These are phyloP conservation scores for Lacerta bilineata DNA, from an alignment of 2,797 vertebrate genomes.

Conservation along the genomic window DNA sequence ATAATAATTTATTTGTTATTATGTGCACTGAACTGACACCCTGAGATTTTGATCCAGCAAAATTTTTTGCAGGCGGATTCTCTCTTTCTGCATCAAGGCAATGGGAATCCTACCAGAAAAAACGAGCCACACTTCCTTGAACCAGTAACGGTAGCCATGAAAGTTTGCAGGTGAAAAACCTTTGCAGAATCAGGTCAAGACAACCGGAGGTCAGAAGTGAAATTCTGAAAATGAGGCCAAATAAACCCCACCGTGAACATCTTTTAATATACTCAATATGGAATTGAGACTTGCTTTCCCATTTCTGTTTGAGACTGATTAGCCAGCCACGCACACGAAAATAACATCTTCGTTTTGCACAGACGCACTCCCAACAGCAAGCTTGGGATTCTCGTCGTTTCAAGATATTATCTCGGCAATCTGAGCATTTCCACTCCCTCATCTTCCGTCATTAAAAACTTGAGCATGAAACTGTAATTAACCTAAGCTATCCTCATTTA, in stretches of 20 bases:
- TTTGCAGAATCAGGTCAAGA: not conserved
- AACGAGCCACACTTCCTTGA: not conserved
- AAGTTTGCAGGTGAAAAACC: not conserved
- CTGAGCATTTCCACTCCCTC: not conserved
- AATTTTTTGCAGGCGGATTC: not conserved
- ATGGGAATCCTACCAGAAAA: not conserved
- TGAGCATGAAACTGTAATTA: conserved; percentile 21
- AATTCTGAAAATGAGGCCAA: not conserved
- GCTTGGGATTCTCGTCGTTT: no score
- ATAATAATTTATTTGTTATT: no score
- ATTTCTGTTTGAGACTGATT: not conserved
- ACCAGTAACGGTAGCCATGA: no score
- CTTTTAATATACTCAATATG: not conserved
- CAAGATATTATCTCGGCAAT: not conserved
- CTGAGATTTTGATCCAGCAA: no score
- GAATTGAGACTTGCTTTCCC: not conserved
- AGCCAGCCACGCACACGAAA: not conserved
- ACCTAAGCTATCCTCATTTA: conserved; percentile 2
- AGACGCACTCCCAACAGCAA: not conserved
- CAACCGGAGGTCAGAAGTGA: not conserved
- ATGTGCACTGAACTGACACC: not conserved
- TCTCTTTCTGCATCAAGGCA: not conserved
- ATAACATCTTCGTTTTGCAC: not conserved
- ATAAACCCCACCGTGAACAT: not conserved
- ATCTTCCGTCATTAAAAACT: not conserved